phyloP scores from a whole-genome alignment of 37 sponge, comb jelly and placozoan species.

The Eunapius fragilis region DNA sequence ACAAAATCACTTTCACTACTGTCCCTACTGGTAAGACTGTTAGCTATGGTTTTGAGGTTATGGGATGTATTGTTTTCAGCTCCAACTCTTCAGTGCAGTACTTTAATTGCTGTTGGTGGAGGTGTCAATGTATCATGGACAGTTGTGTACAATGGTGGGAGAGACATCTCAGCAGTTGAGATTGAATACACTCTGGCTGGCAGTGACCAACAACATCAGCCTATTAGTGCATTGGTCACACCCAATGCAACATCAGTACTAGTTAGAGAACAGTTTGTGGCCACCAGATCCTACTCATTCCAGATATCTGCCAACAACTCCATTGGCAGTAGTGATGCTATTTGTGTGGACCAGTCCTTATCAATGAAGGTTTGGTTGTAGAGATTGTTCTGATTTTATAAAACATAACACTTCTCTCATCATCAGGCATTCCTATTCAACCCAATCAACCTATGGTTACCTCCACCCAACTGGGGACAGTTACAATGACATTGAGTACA shows the following conservation, averaged over 20 bases:
- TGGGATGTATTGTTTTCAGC: not conserved
- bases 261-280: not conserved
- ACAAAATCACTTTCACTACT: not conserved
- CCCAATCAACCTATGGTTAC: not conserved
- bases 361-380: not conserved
- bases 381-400: not conserved
- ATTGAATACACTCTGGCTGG: not conserved
- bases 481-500: not conserved
- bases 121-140: not conserved
- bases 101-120: not conserved
- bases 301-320: not conserved
- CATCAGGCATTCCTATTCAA: not conserved
- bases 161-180: not conserved
- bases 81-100: not conserved
- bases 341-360: not conserved
- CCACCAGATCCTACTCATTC: not conserved
- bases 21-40: not conserved
- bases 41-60: not conserved
- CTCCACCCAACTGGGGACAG: not conserved
- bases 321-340: not conserved
- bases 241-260: not conserved
- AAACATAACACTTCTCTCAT: not conserved
- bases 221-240: not conserved
- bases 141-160: not conserved
- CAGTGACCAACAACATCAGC: not conserved